A percentile compares a stretch with the other conserved stretches of the same genome.
Evolutionary conservation across 2,797 vertebrate genomes (phyloP).

Genomic region (Urosaurus nigricauda): DNA sequence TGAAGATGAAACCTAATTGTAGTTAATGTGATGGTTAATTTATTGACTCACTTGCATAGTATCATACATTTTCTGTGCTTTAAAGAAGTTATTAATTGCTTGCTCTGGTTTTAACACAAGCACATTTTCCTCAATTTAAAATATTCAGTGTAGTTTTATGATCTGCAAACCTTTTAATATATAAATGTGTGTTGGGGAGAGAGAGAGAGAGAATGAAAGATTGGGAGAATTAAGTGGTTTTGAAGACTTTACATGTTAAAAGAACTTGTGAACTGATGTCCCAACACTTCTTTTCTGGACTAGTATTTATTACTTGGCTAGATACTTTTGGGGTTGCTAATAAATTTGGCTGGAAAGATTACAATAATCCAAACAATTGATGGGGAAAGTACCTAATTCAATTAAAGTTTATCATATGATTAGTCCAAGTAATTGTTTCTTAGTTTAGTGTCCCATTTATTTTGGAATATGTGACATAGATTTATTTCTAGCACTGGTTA

Average conservation of each 20-base stretch:
- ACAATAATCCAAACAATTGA: slow-evolving; percentile 32
- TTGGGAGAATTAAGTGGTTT: slow-evolving; percentile 56
- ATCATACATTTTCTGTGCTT: slow-evolving; percentile 57
- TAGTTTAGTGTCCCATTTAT: slow-evolving; percentile 15
- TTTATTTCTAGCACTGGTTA: background rate
- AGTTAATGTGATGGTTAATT: slow-evolving; percentile 70
- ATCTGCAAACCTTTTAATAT: slow-evolving; percentile 36
- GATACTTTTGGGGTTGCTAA: slow-evolving; percentile 42
- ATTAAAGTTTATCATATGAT: background rate
- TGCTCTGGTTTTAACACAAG: slow-evolving; percentile 59
- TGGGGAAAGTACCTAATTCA: background rate
- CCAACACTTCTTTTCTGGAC: slow-evolving; percentile 47
- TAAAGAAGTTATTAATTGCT: slow-evolving; percentile 70
- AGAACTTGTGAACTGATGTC: slow-evolving; percentile 49
- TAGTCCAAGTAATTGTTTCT: slow-evolving; percentile 15
- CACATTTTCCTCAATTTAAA: slow-evolving; percentile 66
- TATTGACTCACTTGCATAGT: slow-evolving; percentile 65
- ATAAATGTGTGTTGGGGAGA: too few species aligned
- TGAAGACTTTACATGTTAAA: slow-evolving; percentile 65
- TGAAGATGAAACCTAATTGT: slow-evolving; percentile 66
- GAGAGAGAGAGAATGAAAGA: slow-evolving; percentile 20
- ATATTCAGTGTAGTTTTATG: slow-evolving; percentile 63
- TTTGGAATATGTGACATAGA: slow-evolving; percentile 6
- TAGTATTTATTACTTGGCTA: background rate
- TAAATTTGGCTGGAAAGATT: slow-evolving; percentile 33